These are phyloP conservation scores for Drosophila pandora DNA, from an alignment of 1,140 invertebrate species.

Conservation along the genomic window DNA sequence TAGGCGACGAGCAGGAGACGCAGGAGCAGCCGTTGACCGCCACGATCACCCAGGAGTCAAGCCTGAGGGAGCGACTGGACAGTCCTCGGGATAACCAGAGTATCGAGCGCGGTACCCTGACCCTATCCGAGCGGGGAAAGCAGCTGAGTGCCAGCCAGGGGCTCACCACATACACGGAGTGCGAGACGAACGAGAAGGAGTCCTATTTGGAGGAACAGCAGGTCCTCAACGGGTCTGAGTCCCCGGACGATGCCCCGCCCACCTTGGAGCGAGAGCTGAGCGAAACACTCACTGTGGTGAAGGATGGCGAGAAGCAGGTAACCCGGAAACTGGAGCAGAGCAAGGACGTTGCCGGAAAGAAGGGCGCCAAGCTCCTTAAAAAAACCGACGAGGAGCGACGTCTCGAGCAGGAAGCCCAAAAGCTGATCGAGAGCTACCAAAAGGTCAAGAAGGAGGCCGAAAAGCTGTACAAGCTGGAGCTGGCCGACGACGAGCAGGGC, in stretches of 20 bases:
- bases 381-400: slow-evolving; percentile 76
- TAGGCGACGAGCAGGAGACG: slow-evolving; percentile 58
- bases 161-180: slow-evolving; percentile 66
- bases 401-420: slow-evolving; percentile 75
- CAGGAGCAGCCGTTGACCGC: slow-evolving; percentile 79
- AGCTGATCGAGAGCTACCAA: slow-evolving; percentile 79
- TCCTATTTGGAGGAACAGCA: slow-evolving; percentile 67
- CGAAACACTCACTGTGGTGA: slow-evolving; percentile 65
- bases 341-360: slow-evolving; percentile 60
- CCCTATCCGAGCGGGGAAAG: slow-evolving; percentile 82
- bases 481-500: slow-evolving; percentile 69
- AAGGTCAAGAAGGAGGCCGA: slow-evolving; percentile 80
- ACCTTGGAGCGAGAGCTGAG: slow-evolving; percentile 61
- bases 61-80: slow-evolving; percentile 71
- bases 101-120: slow-evolving; percentile 82
- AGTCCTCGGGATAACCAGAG: slow-evolving; percentile 83
- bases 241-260: slow-evolving; percentile 15
- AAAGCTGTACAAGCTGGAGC: slow-evolving; percentile 58
- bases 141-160: slow-evolving; percentile 63
- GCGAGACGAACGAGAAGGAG: slow-evolving; percentile 69
- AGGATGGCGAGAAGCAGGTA: slow-evolving; percentile 75
- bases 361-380: slow-evolving; percentile 68
- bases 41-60: slow-evolving; percentile 76
- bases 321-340: slow-evolving; percentile 62
- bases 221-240: slow-evolving; percentile 33